Evolutionary conservation across 2,888 invertebrate species (phyloP).

Genomic region (Cerastoderma edule): DNA sequence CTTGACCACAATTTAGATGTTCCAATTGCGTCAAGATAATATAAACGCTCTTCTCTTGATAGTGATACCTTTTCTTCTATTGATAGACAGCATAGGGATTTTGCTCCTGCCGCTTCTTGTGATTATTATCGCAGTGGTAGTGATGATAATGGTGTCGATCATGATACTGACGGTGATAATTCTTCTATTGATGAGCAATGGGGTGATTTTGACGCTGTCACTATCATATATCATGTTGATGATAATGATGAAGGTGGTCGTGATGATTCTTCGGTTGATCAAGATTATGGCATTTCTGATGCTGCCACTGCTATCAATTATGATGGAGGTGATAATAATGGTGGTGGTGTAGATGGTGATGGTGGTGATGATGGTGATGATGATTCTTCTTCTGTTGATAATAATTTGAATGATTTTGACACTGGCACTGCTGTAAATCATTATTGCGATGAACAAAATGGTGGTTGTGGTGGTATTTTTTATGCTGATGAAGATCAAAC

Average conservation of each 20-base stretch:
- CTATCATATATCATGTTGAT: neutral
- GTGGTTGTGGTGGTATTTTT: neutral
- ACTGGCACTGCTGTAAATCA: neutral
- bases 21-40: too few relatives aligned
- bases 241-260: neutral
- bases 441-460: neutral
- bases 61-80: too few relatives aligned
- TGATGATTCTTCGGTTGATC: too few relatives aligned
- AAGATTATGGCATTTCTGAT: neutral
- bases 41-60: too few relatives aligned
- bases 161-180: too few relatives aligned
- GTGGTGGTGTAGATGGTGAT: neutral
- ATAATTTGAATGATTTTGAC: neutral
- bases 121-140: too few relatives aligned
- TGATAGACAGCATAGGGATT: too few relatives aligned
- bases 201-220: too few relatives aligned
- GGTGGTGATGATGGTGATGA: neutral
- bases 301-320: neutral
- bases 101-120: too few relatives aligned
- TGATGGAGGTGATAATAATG: neutral
- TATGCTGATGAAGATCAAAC: neutral
- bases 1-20: too few relatives aligned
- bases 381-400: neutral
- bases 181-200: too few relatives aligned
- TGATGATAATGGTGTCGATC: too few relatives aligned